Base-by-base conservation (phyloP, 2,888 invertebrate species). In the Erebia epiphron region DNA sequence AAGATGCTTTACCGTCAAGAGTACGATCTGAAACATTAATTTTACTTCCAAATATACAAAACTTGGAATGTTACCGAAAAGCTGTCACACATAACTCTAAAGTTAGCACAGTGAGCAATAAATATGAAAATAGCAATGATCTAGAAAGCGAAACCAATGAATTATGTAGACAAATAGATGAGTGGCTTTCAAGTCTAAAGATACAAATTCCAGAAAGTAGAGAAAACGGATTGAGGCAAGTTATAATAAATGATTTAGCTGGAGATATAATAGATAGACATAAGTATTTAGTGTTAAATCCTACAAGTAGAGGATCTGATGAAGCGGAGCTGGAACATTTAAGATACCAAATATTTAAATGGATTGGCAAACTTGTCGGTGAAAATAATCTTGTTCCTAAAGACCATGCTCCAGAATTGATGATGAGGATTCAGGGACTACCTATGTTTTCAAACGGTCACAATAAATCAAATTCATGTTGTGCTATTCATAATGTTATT, bases 331-430 rank as follows among this genome's bases (percentile, higher is more conserved):
- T 90, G 49, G 87, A 89, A 73, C 77, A 86, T 78, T 80, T 91
- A 16, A 89, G 86, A 70, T 90, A 86, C 79, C 88, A 87, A 52
- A 88, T 91, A 75, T 90, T 86, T 73, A 91, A 90, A 83, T 89
- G 87, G 86, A 80, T 88, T 2, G 84, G 85, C 69, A 89, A 86
- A 73, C 75, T 88, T n/a, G 79, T 81, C 1, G 83, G 82, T 1
- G 83, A 83, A 68, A 75, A 85, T 26, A 82, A 84, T 68, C 78
- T 77, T 26, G 78, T 82, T 66, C 81, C 82, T 1, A 75, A 87
- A 61, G 73, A 79, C 18, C 76, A 82, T 58, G 89, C 88, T 5
- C 73, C 80, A 1, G 82, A 83, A 2, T 76, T 91, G 16, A 82
- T 89, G 83, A 70, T 77, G 54, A 80, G 79, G 72, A 87, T 91